These are phyloP conservation scores for Bufo gargarizans DNA, from an alignment of 2,113 vertebrate genomes.

Conservation along the genomic window DNA sequence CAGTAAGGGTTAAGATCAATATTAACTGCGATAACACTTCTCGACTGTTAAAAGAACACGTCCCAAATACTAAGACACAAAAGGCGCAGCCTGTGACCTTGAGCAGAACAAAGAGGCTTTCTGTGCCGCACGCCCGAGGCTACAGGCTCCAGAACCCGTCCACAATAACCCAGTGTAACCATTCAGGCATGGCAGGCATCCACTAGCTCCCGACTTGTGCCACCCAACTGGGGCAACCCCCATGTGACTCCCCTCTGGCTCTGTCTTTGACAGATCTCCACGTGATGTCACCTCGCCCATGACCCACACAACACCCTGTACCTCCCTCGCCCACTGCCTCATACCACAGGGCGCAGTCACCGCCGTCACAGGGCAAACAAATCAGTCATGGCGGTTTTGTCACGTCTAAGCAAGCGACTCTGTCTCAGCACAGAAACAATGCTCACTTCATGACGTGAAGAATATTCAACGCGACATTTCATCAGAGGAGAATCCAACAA, in stretches of 20 bases:
- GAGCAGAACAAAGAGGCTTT: constrained; percentile 43
- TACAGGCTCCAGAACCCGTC: background rate
- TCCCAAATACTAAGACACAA: background rate
- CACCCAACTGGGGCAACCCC: background rate
- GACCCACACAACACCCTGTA: background rate
- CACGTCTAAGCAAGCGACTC: background rate
- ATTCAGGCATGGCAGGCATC: background rate
- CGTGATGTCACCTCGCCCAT: constrained; percentile 33
- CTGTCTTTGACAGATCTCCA: constrained; percentile 21
- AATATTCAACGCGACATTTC: background rate
- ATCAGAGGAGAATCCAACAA: constrained; percentile 8
- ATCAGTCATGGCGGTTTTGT: constrained; percentile 30
- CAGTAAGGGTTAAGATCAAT: constrained; percentile 29
- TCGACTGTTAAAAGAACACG: background rate
- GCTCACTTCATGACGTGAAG: background rate
- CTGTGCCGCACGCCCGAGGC: constrained; percentile 2
- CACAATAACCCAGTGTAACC: constrained; percentile 30
- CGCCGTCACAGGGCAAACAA: background rate
- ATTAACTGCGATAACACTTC: constrained; percentile 40
- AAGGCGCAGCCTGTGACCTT: constrained; percentile 37
- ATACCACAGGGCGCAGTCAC: background rate
- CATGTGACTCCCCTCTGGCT: background rate
- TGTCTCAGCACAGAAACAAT: background rate
- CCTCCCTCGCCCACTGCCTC: constrained; percentile 25
- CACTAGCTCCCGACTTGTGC: constrained; percentile 34